Evolutionary conservation across 2,797 vertebrate genomes (phyloP).

Genomic region (Distichodus sexfasciatus): DNA sequence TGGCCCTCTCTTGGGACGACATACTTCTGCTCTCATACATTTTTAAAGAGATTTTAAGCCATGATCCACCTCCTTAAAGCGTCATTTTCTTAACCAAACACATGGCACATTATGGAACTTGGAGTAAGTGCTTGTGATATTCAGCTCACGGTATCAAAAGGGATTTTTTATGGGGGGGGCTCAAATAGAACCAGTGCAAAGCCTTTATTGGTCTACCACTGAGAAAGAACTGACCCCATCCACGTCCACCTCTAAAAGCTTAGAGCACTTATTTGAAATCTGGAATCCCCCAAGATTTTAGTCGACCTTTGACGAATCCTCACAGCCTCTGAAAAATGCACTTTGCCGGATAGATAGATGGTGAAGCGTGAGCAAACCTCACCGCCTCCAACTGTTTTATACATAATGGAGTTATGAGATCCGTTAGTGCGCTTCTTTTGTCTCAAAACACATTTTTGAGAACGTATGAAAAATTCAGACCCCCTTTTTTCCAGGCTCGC

Average conservation of each 20-base stretch:
- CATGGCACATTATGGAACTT: background rate
- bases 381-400: background rate
- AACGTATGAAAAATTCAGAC: slow-evolving; percentile 31
- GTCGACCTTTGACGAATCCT: background rate
- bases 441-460: slow-evolving; percentile 36
- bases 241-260: background rate
- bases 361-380: background rate
- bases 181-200: too few species aligned
- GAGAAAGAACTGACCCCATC: background rate
- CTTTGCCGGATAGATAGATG: background rate
- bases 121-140: too few species aligned
- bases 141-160: too few species aligned
- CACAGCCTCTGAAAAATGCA: background rate
- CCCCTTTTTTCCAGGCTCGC: background rate
- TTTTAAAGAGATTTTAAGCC: too few species aligned
- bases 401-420: slow-evolving; percentile 12
- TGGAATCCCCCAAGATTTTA: background rate
- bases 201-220: too few species aligned
- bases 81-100: background rate
- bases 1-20: background rate
- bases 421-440: slow-evolving; percentile 4
- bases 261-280: background rate
- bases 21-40: background rate
- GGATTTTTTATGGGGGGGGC: too few species aligned
- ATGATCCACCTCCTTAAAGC: background rate